A percentile compares a stretch with the other conserved stretches of the same genome.
These are phyloP conservation scores for Menura novaehollandiae DNA, from an alignment of 2,113 vertebrate species.

Conservation along the genomic window DNA sequence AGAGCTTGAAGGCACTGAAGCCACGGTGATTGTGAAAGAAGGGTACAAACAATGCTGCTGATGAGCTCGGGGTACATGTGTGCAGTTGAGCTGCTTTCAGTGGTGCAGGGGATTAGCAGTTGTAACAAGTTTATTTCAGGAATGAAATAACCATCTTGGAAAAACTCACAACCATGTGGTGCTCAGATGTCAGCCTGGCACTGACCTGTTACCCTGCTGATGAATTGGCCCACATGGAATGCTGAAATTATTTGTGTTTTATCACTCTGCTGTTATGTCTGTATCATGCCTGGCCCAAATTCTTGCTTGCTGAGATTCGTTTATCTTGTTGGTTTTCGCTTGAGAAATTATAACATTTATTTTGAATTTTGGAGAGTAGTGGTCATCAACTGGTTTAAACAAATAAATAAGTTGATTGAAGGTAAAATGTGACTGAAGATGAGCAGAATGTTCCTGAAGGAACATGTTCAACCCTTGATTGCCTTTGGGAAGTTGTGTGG, in stretches of 20 bases:
- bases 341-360: not conserved
- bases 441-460: not conserved
- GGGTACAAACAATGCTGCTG: not conserved
- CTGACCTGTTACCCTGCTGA: not conserved
- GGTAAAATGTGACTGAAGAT: not conserved
- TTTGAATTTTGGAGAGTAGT: not conserved
- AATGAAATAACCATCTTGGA: not conserved
- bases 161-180: constrained; percentile 15
- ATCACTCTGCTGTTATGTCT: not conserved
- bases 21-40: not conserved
- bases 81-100: not conserved
- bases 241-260: not conserved
- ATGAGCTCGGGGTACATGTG: not conserved
- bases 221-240: not conserved
- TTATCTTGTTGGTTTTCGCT: not conserved
- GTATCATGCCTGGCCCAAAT: not conserved
- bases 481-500: not conserved
- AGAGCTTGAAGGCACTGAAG: not conserved
- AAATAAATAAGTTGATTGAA: not conserved
- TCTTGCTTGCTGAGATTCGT: not conserved
- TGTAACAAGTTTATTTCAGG: constrained; percentile 31
- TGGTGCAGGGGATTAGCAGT: not conserved
- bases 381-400: not conserved
- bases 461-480: not conserved
- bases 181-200: constrained; percentile 40